These are phyloP conservation scores for Microplitis manilae DNA, from an alignment of 2,888 invertebrate genomes.

Conservation along the genomic window DNA sequence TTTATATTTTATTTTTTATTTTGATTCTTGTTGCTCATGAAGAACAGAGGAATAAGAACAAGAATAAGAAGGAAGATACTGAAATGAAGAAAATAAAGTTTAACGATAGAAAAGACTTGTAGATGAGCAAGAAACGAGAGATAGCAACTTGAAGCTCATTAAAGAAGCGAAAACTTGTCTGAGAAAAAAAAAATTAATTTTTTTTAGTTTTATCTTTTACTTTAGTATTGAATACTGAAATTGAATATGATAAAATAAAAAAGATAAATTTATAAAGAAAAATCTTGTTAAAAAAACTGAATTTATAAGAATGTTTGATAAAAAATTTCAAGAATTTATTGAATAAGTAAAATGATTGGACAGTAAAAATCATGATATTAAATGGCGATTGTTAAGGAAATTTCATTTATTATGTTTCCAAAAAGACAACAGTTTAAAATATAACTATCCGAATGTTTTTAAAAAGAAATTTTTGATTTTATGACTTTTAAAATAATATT, in stretches of 20 bases:
- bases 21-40: background rate
- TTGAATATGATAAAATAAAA: background rate
- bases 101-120: slow-evolving; percentile 35
- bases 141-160: slow-evolving; percentile 27
- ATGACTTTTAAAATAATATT: no score
- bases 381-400: no score
- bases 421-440: no score
- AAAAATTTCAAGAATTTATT: background rate
- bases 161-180: slow-evolving; percentile 36
- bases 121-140: slow-evolving; percentile 35
- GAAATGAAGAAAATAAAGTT: slow-evolving; percentile 31
- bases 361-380: no score
- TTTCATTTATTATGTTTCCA: no score
- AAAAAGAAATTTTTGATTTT: no score
- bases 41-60: slow-evolving; percentile 10
- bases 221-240: background rate
- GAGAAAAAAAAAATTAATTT: slow-evolving; percentile 3
- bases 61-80: slow-evolving; percentile 26
- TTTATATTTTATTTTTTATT: background rate
- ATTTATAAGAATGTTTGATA: background rate
- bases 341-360: background rate
- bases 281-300: background rate
- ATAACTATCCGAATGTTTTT: no score
- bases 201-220: slow-evolving; percentile 6
- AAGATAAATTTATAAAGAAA: slow-evolving; percentile 1